Conservation (phyloP, 2,888 invertebrate species). For the Eupithecia subfuscata region DNA sequence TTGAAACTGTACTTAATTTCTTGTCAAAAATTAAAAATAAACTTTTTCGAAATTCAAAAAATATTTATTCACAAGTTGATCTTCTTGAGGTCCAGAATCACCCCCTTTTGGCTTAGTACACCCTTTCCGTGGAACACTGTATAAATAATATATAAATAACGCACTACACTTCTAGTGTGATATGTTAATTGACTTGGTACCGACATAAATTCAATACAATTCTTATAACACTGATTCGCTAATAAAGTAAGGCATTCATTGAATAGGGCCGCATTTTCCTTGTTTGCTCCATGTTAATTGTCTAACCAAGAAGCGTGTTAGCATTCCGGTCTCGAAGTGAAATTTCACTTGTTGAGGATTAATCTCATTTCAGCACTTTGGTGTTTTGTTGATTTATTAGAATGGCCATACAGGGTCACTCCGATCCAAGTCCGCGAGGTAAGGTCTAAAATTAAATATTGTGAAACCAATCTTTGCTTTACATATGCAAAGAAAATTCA, state of each 20-base stretch:
- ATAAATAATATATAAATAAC: no score
- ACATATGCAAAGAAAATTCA: background rate
- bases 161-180: background rate
- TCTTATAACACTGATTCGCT: background rate
- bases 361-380: constrained; percentile 29
- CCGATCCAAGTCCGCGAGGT: background rate
- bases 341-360: constrained; percentile 44
- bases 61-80: no score
- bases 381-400: constrained; percentile 23
- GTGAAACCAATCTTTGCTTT: background rate
- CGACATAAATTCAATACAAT: background rate
- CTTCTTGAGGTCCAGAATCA: no score
- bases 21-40: no score
- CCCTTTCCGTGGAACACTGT: no score
- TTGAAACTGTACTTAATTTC: no score
- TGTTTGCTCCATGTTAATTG: constrained; percentile 43
- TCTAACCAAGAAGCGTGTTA: constrained; percentile 37
- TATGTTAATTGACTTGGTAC: background rate
- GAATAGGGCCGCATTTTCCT: constrained; percentile 26
- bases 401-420: background rate
- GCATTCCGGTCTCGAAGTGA: constrained; percentile 33
- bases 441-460: background rate
- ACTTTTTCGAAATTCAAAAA: no score
- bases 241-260: constrained; percentile 12
- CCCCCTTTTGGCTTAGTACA: no score